phyloP scores from a whole-genome alignment of 1,140 invertebrate genomes.

The Diorhabda sublineata region DNA sequence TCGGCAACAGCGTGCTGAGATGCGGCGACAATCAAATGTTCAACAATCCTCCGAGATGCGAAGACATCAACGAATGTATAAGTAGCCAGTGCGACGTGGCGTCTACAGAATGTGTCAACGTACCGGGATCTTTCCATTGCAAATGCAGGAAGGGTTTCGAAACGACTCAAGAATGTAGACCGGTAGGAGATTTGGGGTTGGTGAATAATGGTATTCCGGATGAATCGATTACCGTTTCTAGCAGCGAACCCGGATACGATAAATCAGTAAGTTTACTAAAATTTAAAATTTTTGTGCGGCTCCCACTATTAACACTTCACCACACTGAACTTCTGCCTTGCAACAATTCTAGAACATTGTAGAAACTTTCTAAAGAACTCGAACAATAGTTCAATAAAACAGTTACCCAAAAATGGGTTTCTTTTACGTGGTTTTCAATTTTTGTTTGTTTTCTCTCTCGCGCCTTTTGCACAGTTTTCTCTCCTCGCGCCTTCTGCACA shows the following conservation, averaged over 20 bases:
- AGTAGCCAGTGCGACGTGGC: slow-evolving; percentile 84
- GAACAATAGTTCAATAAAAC: no score
- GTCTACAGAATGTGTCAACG: slow-evolving; percentile 89
- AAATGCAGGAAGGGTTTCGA: slow-evolving; percentile 82
- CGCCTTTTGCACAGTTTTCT: no score
- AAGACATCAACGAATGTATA: slow-evolving; percentile 91
- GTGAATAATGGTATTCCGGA: slow-evolving; percentile 87
- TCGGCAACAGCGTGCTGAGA: slow-evolving; percentile 80
- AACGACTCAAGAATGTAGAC: slow-evolving; percentile 83
- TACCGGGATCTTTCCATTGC: slow-evolving; percentile 86
- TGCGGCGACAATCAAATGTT: slow-evolving; percentile 85
- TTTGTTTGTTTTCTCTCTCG: no score
- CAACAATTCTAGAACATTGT: no score
- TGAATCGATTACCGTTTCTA: slow-evolving; percentile 81
- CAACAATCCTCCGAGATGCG: slow-evolving; percentile 77
- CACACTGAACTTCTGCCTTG: no score
- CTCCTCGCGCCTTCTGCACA: no score
- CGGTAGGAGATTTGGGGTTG: slow-evolving; percentile 82
- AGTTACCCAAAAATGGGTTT: no score
- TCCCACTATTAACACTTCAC: no score
- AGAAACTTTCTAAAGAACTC: no score
- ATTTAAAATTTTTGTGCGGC: neutral
- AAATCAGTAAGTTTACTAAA: slow-evolving; percentile 64
- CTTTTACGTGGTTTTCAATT: no score
- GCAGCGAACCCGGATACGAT: slow-evolving; percentile 72